These are phyloP conservation scores for Drosophila nigrodunni DNA, from an alignment of 1,140 invertebrate species.

Conservation along the genomic window DNA sequence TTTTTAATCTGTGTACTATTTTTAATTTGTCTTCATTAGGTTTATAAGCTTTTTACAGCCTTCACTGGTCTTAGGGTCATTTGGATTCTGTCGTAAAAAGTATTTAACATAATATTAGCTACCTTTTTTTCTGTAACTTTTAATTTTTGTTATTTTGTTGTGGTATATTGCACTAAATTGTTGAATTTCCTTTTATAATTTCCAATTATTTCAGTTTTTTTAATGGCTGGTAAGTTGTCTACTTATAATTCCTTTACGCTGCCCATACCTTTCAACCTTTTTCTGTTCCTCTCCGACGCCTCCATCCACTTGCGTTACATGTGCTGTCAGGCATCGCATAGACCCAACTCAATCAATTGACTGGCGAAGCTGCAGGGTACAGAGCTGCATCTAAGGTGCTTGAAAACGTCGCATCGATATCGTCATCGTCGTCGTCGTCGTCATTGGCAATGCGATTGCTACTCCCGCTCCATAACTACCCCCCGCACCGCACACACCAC, in stretches of 20 bases:
- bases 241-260: background rate
- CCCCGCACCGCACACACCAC: constrained; percentile 1
- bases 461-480: background rate
- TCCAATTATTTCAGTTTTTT: background rate
- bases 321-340: constrained; percentile 67
- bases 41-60: no score
- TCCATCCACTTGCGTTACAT: constrained; percentile 48
- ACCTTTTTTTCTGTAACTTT: no score
- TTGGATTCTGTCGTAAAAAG: no score
- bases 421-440: constrained; percentile 26
- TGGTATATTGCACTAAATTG: no score
- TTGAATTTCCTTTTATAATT: no score
- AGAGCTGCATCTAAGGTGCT: constrained; percentile 70
- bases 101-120: no score
- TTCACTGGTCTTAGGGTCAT: no score
- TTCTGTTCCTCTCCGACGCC: constrained; percentile 11
- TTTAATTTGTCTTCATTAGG: no score
- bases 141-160: no score
- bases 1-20: no score
- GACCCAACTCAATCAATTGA: constrained; percentile 74
- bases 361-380: constrained; percentile 57
- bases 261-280: background rate
- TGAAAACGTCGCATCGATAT: constrained; percentile 58
- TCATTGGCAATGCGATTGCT: constrained; percentile 7
- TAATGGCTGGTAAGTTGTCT: background rate